phyloP scores from a whole-genome alignment of 2,113 vertebrate genomes.

The Reinhardtius hippoglossoides region DNA sequence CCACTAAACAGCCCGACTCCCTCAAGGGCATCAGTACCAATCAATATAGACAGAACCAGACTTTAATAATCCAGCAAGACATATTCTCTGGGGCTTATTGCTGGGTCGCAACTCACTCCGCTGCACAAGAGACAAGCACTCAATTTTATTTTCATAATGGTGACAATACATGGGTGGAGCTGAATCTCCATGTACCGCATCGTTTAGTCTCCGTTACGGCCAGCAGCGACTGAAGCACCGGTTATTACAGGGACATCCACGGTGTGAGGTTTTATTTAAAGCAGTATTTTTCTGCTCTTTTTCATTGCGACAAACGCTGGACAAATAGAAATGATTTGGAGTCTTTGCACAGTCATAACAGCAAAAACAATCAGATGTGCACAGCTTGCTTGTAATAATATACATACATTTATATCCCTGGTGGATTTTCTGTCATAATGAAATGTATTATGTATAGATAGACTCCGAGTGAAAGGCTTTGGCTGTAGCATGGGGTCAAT shows the following conservation, averaged over 20 bases:
- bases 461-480: constrained; percentile 4
- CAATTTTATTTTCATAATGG: constrained; percentile 52
- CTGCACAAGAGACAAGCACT: constrained; percentile 35
- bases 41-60: constrained; percentile 72
- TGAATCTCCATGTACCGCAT: constrained; percentile 14
- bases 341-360: background rate
- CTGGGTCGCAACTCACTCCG: constrained; percentile 19
- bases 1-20: constrained; percentile 67
- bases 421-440: background rate
- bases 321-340: constrained; percentile 40
- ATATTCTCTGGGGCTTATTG: constrained; percentile 59
- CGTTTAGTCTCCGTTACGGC: background rate
- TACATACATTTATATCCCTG: background rate
- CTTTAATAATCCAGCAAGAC: constrained; percentile 67
- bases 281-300: constrained; percentile 24
- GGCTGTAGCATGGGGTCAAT: background rate
- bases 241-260: background rate
- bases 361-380: background rate
- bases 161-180: constrained; percentile 25
- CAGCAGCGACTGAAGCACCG: constrained; percentile 16
- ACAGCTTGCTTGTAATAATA: constrained; percentile 8
- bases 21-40: constrained; percentile 77
- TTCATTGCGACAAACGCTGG: constrained; percentile 20
- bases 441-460: constrained; percentile 28
- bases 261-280: constrained; percentile 11